Conservation (phyloP, 2,797 vertebrate species). For the Phalloptychus januarius region DNA sequence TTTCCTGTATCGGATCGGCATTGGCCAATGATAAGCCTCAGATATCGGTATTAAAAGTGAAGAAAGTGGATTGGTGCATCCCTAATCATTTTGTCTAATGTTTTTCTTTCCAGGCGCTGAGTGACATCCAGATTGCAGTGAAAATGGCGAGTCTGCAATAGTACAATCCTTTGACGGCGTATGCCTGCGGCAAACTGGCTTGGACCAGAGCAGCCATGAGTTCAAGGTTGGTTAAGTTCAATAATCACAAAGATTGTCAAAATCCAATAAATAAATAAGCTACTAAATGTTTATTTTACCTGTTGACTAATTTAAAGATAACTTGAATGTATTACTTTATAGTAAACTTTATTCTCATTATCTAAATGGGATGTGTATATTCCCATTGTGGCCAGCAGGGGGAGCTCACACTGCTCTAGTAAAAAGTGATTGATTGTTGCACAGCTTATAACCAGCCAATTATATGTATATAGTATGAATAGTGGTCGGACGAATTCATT, state of each 20-base stretch:
- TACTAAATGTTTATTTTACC: not conserved
- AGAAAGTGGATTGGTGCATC: too few species aligned
- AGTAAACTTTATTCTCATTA: not conserved
- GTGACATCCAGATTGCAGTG: conserved; percentile 89
- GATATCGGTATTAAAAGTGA: too few species aligned
- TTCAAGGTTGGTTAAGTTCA: conserved; percentile 77
- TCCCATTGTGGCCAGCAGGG: not conserved
- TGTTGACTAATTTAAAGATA: not conserved
- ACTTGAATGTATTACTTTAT: not conserved
- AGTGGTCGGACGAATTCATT: not conserved
- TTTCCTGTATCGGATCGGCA: too few species aligned
- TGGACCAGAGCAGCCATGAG: conserved; percentile 71
- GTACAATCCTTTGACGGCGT: too few species aligned
- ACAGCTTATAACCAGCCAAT: not conserved
- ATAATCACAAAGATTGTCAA: not conserved
- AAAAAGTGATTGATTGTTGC: not conserved
- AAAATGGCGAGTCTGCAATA: conserved; percentile 88
- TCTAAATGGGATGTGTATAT: not conserved
- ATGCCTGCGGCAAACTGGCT: too few species aligned
- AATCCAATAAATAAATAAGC: not conserved
- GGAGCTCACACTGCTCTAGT: not conserved
- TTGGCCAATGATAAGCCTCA: too few species aligned
- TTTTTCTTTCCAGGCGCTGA: conserved; percentile 74
- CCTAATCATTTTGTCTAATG: not conserved
- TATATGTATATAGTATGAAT: not conserved